Evolutionary conservation across 2,113 vertebrate species (phyloP), one percentile per base, ranked within the genome.

Genomic region (Bucco capensis): DNA sequence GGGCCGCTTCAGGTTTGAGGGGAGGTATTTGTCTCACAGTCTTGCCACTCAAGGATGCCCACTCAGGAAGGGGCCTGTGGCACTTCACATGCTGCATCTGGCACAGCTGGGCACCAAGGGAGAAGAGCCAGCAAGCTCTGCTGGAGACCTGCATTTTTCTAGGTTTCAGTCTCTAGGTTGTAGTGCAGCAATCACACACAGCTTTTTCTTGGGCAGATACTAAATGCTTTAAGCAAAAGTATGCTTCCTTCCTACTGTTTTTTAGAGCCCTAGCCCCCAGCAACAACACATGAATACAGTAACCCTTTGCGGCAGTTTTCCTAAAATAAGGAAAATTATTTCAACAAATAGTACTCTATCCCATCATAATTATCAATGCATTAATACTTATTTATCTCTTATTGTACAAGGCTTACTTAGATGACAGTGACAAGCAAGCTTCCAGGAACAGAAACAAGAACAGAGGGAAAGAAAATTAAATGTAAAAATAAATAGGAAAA

Each of bases 61-160:
- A 27, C 8, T 17, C 0, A 1, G 35, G 65, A 66, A 25, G 27
- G 2, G 8, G 16, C 46, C 58, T 24, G 46, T 2, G 1, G 58
- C 30, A 19, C 47, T 50, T 61, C 40, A n/a, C 3, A 2, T 12
- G 56, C 28, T 5, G 2, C 56, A 37, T 4, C 17, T 37, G 16
- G 0, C 3, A 8, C 31, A 21, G 17, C 37, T 1, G 1, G 51
- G 58, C 46, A 60, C 17, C 1, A 0, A 77, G 46, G 38, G 25
- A 60, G 3, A 5, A 33, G 19, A 19, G 8, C 12, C 56, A 80
- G 44, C 37, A 37, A 70, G 42, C 42, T 27, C 42, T 44, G 7
- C 23, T 8, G 56, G 53, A 67, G n/a, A 56, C 10, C 67, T 64
- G 50, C n/a, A 13, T 60, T 66, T 81, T 70, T 5, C 46, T 64